phyloP scores from a whole-genome alignment of 2,888 invertebrate species.

The Metallyticus violacea region DNA sequence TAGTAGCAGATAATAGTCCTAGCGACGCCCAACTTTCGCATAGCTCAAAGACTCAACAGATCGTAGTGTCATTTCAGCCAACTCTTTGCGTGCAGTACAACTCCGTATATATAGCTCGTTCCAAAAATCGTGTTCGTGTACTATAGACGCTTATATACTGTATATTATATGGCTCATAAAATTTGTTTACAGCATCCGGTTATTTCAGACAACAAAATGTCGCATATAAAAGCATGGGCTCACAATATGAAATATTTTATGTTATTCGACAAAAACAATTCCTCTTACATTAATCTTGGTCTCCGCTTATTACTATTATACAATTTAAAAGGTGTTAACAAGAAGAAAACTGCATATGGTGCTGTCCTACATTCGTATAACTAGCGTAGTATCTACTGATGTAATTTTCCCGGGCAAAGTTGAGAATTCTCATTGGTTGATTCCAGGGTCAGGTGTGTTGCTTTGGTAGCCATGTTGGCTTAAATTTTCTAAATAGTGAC shows the following conservation, averaged over 20 bases:
- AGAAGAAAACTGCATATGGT: background rate
- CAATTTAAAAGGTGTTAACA: background rate
- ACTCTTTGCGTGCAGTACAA: background rate
- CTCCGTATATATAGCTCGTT: background rate
- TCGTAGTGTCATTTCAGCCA: background rate
- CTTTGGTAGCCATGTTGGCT: background rate
- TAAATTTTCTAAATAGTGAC: background rate
- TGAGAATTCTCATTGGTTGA: background rate
- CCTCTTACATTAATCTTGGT: background rate
- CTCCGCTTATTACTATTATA: background rate
- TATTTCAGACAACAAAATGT: background rate
- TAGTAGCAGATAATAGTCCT: background rate
- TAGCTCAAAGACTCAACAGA: background rate
- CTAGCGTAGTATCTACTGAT: background rate
- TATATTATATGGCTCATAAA: background rate
- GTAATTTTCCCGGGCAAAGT: constrained; percentile 1
- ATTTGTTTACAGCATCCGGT: background rate
- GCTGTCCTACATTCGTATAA: background rate
- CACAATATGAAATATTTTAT: background rate
- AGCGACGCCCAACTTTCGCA: background rate
- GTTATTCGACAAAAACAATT: background rate
- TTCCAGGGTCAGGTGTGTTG: constrained; percentile 7
- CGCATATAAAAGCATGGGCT: background rate
- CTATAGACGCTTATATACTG: background rate
- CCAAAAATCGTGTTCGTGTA: background rate